Evolutionary conservation across 2,888 invertebrate species (phyloP).

Genomic region (Odontomyia ornata): DNA sequence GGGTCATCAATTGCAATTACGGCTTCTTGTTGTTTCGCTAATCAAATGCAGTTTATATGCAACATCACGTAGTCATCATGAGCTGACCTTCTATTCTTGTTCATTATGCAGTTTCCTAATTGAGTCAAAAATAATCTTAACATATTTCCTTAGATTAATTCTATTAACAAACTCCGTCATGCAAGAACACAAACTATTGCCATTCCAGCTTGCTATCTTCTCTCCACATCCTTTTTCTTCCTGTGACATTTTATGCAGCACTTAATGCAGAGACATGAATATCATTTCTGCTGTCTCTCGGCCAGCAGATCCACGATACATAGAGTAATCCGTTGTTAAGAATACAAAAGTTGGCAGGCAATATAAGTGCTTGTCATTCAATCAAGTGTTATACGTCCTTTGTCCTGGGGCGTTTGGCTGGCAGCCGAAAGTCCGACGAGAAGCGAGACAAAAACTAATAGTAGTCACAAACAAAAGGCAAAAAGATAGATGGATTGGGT

Average conservation of each 20-base stretch:
- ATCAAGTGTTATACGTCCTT: neutral
- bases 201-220: neutral
- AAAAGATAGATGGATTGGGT: neutral
- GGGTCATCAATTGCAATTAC: too few relatives aligned
- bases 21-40: too few relatives aligned
- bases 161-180: neutral
- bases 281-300: neutral
- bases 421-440: too few relatives aligned
- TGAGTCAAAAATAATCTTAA: neutral
- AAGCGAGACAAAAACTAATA: too few relatives aligned
- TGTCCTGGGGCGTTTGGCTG: too few relatives aligned
- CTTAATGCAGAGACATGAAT: neutral
- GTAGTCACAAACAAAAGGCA: neutral
- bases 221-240: neutral
- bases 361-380: conserved; percentile 1
- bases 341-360: neutral
- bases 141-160: neutral
- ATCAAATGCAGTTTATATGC: too few relatives aligned
- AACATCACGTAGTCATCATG: too few relatives aligned
- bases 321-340: neutral
- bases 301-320: neutral
- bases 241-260: neutral
- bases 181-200: neutral
- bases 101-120: too few relatives aligned
- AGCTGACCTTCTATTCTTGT: too few relatives aligned